Percentiles rank a stretch among this genome's conserved stretches.
Conservation (phyloP, 2,797 vertebrate genomes). For the Allenopithecus nigroviridis region DNA sequence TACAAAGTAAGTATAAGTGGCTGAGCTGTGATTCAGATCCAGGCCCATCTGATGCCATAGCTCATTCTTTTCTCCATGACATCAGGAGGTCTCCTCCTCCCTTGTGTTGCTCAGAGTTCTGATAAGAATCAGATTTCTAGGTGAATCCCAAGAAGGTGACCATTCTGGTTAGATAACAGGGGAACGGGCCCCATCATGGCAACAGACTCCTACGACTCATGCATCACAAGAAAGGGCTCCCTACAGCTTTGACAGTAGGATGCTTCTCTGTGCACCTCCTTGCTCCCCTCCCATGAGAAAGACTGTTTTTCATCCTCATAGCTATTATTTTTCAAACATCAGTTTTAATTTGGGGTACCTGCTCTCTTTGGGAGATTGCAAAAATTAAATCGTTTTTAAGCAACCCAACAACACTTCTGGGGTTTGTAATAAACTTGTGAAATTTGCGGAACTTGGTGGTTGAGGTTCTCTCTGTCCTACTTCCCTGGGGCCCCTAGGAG, state of each 20-base stretch:
- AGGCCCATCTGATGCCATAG: no score
- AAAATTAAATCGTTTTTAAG: conserved; percentile 81
- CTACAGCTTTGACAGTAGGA: not conserved
- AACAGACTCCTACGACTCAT: rapidly evolving
- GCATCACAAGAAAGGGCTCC: no score
- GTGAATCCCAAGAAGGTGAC: not conserved
- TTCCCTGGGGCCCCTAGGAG: conserved; percentile 41
- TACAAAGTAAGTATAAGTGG: not conserved
- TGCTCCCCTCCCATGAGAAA: not conserved
- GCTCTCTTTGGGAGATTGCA: conserved; percentile 70
- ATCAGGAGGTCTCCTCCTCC: not conserved
- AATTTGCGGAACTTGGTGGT: conserved; percentile 75
- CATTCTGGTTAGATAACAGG: not conserved
- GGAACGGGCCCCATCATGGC: rapidly evolving
- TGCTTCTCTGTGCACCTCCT: not conserved
- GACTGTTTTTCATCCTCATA: not conserved
- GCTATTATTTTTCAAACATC: not conserved
- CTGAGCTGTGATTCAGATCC: not conserved
- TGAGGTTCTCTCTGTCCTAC: not conserved
- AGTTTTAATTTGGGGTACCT: conserved; percentile 23
- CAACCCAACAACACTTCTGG: conserved; percentile 70
- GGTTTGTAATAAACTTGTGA: conserved; percentile 76
- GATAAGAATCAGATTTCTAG: not conserved
- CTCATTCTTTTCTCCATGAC: not conserved
- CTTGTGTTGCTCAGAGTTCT: rapidly evolving